phyloP scores from a whole-genome alignment of 2,797 vertebrate species.

The Craterocephalus amniculus region DNA sequence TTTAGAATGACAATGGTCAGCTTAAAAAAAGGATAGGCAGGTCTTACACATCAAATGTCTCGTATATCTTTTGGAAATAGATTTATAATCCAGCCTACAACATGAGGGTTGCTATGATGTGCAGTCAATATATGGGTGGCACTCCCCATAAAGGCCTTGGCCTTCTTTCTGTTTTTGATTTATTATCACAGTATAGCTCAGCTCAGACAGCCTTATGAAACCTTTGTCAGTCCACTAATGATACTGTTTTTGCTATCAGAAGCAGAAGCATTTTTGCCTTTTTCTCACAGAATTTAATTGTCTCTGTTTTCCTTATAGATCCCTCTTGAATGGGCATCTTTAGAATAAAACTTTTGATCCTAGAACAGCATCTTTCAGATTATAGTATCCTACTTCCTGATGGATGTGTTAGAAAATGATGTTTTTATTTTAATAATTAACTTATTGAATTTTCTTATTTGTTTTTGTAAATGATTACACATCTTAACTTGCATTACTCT shows the following conservation, averaged over 20 bases:
- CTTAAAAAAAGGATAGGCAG: constrained; percentile 31
- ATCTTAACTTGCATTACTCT: neutral
- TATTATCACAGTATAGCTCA: constrained; percentile 80
- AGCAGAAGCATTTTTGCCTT: constrained; percentile 60
- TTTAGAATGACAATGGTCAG: constrained; percentile 21
- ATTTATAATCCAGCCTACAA: constrained; percentile 72
- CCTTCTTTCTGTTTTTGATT: constrained; percentile 85
- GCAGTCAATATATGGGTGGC: constrained; percentile 84
- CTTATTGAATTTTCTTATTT: too few relatives aligned
- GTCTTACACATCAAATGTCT: constrained; percentile 57
- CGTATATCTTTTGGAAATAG: constrained; percentile 71
- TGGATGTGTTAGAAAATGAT: neutral
- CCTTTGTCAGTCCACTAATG: constrained; percentile 85
- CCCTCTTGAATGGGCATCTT: neutral
- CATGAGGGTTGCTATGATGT: constrained; percentile 72
- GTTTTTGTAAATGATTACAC: too few relatives aligned
- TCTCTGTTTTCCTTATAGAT: constrained; percentile 4
- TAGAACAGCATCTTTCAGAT: neutral
- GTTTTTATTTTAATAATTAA: neutral
- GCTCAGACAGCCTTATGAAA: constrained; percentile 85
- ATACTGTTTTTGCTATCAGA: constrained; percentile 83
- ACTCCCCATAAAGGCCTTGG: constrained; percentile 83
- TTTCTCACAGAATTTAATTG: constrained; percentile 42
- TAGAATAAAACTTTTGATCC: constrained; percentile 4
- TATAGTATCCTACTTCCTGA: neutral